phyloP scores from a whole-genome alignment of 2,113 vertebrate species.

The Notiomystis cincta region DNA sequence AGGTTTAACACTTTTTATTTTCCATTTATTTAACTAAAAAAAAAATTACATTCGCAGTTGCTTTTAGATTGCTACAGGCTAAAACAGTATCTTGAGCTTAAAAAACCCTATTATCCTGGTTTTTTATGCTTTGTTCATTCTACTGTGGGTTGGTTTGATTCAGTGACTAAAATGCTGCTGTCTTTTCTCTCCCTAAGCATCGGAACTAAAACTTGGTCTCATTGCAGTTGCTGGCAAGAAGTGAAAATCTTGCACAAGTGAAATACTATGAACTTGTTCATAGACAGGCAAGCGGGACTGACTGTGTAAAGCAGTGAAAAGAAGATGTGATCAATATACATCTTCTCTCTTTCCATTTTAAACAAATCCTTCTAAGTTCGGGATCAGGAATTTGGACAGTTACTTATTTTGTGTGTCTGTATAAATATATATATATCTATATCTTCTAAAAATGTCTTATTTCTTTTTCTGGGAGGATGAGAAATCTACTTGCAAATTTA shows the following conservation, averaged over 20 bases:
- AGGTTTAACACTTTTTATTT: background rate
- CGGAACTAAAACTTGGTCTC: background rate
- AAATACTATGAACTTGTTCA: slow-evolving; percentile 42
- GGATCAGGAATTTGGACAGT: background rate
- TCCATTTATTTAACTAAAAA: background rate
- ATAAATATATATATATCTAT: background rate
- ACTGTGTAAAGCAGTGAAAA: background rate
- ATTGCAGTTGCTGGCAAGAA: slow-evolving; percentile 24
- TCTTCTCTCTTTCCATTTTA: background rate
- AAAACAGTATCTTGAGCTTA: background rate
- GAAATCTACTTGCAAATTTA: slow-evolving; percentile 39
- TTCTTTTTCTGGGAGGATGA: slow-evolving; percentile 19
- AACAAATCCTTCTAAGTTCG: background rate
- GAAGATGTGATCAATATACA: background rate
- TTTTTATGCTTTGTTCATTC: background rate
- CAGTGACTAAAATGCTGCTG: background rate
- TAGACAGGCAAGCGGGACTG: background rate
- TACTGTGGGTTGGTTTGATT: background rate
- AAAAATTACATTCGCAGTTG: background rate
- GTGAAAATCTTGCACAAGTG: background rate
- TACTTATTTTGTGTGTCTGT: background rate
- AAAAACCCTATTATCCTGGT: background rate
- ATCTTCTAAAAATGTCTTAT: background rate
- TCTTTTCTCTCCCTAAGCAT: background rate
- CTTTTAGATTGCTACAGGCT: background rate